Conservation (phyloP, 2,113 vertebrate genomes). For the Oreochromis niloticus region DNA sequence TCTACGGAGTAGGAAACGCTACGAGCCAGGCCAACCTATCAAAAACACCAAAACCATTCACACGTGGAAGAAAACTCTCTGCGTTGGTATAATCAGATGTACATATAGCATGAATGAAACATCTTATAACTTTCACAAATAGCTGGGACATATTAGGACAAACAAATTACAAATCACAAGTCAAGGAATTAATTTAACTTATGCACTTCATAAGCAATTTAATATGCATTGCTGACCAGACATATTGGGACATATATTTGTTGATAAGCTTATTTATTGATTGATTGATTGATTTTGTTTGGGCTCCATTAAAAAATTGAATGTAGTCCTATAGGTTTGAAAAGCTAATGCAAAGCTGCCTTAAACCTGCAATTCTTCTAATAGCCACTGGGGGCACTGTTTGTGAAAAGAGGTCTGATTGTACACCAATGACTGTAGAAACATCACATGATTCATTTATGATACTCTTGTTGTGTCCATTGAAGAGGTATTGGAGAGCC, state of each 20-base stretch:
- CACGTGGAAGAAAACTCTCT: neutral
- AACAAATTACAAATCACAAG: neutral
- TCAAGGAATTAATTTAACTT: neutral
- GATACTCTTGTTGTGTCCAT: neutral
- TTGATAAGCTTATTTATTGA: neutral
- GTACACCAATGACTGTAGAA: neutral
- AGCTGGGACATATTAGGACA: neutral
- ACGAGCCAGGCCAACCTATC: slow-evolving; percentile 73
- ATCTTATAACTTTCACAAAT: neutral
- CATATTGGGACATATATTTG: neutral
- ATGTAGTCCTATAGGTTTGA: neutral
- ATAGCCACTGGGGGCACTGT: neutral
- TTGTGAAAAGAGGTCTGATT: neutral
- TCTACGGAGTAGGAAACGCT: slow-evolving; percentile 67
- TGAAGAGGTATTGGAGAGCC: neutral
- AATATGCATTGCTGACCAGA: neutral
- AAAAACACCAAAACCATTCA: neutral
- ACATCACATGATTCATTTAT: neutral
- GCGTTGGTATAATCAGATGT: neutral
- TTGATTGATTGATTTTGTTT: neutral
- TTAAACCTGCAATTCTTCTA: neutral
- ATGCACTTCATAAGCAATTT: neutral
- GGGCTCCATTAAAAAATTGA: neutral
- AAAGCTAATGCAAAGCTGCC: neutral
- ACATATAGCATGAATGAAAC: neutral